phyloP scores from a whole-genome alignment of 2,797 vertebrate genomes.

The Varecia variegata region DNA sequence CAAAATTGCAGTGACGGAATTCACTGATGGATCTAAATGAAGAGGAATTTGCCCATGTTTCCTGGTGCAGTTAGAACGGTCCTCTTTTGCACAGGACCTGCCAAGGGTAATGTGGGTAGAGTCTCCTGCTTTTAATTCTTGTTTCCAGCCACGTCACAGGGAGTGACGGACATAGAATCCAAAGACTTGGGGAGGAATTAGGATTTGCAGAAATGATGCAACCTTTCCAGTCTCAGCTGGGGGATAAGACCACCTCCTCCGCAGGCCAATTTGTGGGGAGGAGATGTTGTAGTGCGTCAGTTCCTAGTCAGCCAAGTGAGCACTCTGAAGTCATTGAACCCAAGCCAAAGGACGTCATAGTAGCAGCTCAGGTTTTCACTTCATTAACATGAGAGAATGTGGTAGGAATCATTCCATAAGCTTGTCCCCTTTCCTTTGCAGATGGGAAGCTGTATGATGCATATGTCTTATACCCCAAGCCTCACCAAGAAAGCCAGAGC shows the following conservation, averaged over 20 bases:
- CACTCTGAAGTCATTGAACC: background rate
- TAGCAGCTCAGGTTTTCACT: background rate
- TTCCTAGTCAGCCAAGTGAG: background rate
- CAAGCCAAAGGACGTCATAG: background rate
- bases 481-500: slow-evolving; percentile 71
- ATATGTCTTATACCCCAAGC: slow-evolving; percentile 89
- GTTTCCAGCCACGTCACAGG: background rate
- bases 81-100: rapidly evolving
- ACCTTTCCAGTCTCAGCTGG: background rate
- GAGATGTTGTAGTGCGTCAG: too few relatives aligned
- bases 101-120: rapidly evolving
- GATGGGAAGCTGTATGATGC: slow-evolving; percentile 89
- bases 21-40: background rate
- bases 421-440: slow-evolving; percentile 66
- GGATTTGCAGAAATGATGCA: background rate
- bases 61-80: background rate
- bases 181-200: background rate
- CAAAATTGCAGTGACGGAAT: background rate
- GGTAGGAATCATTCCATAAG: background rate
- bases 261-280: background rate
- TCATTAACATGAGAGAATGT: background rate
- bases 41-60: background rate
- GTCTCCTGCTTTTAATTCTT: background rate
- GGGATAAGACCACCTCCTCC: background rate
- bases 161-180: background rate